Evolutionary conservation across 2,113 vertebrate genomes (phyloP).

Genomic region (Cyanocitta stelleri): DNA sequence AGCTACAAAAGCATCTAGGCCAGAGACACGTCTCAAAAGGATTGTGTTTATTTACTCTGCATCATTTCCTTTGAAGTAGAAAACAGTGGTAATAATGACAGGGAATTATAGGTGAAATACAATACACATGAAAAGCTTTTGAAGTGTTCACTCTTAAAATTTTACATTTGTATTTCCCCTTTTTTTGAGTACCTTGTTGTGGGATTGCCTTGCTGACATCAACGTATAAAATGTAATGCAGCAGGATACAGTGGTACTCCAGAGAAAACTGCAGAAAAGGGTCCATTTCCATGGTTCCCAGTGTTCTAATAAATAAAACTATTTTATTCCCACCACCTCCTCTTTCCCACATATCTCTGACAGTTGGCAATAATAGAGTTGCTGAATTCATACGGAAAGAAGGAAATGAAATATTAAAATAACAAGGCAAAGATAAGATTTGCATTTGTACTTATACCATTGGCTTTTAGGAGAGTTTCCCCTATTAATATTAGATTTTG

Average conservation of each 20-base stretch:
- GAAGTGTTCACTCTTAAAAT: neutral
- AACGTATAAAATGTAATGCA: neutral
- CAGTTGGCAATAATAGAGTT: conserved; percentile 60
- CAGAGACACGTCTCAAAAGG: neutral
- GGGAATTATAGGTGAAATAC: neutral
- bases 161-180: neutral
- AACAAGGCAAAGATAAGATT: conserved; percentile 61
- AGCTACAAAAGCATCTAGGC: neutral
- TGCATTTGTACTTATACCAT: conserved; percentile 50
- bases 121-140: neutral
- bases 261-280: neutral
- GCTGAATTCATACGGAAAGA: conserved; percentile 51
- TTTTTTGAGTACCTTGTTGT: neutral
- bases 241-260: neutral
- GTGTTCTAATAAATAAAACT: conserved; percentile 19
- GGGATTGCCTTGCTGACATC: neutral
- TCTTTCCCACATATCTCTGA: conserved; percentile 45
- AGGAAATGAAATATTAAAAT: conserved; percentile 67
- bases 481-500: conserved; percentile 54
- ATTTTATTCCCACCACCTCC: conserved; percentile 31
- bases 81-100: neutral
- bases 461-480: conserved; percentile 48
- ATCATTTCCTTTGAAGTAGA: neutral
- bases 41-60: neutral
- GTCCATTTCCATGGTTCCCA: neutral